Base-by-base conservation (phyloP, 2,797 vertebrate species). In the Anas flavirostris region DNA sequence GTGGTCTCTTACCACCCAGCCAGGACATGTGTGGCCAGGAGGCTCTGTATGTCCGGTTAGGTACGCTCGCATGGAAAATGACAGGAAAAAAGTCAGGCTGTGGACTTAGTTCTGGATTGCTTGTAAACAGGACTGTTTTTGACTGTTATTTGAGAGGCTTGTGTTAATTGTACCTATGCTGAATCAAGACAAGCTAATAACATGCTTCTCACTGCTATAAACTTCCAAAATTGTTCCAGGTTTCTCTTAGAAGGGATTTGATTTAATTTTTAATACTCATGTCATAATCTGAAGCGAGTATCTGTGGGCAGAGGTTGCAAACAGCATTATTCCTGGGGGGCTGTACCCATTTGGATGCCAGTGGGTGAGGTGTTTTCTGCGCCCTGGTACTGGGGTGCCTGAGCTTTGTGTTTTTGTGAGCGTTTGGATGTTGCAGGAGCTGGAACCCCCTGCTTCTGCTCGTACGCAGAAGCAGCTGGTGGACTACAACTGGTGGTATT, bases 131-230 rank as follows among this genome's bases (percentile, higher is more conserved):
- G 23, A 35, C 12, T 3, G 9, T 59, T 89, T 81, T 9, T 4
- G 6, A 23, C 8, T 35, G 22, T 3, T 62, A 2, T 37, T 73
- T 82, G 44, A 53, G n/a, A 37, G 3, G 10, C 0, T 0, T 1
- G 12, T 77, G 18, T 82, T 85, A 73, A 43, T 43, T 59, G 13
- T 28, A 8, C 6, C 1, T 28, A 12, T 64, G 53, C 22, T 58
- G 50, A 73, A 13, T 62, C 12, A 66, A 33, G 15, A 26, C 39
- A 80, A 48, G 35, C 39, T 58, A n/a, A 39, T 41, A 69, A 55
- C 8, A 1, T 0, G 0, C 19, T 69, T 72, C 10, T 28, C 16
- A 12, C 23, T 3, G 2, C 62, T 17, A 33, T 53, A 46, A 86
- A 39, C 39, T 77, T 31, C 5, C 10, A 52, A 26, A 53, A 1